phyloP scores from a whole-genome alignment of 2,797 vertebrate species.

The Sebastes vulpes region DNA sequence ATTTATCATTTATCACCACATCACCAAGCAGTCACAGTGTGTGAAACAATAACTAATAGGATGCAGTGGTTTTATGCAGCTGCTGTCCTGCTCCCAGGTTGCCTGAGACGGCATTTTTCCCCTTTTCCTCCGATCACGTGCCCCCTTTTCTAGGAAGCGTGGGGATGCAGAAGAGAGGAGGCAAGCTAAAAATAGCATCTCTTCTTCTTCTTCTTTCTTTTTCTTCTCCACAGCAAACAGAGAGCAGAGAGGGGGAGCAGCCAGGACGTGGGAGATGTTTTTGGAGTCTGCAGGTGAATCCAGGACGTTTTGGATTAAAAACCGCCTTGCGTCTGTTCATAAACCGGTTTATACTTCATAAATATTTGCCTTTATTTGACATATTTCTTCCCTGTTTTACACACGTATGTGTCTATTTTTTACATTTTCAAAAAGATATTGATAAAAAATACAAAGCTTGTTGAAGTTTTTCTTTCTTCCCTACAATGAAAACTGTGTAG shows the following conservation, averaged over 20 bases:
- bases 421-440: neutral
- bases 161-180: constrained; percentile 74
- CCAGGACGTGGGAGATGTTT: constrained; percentile 43
- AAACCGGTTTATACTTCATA: neutral
- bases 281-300: constrained; percentile 53
- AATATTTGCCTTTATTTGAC: neutral
- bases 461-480: neutral
- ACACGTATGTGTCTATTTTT: neutral
- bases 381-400: neutral
- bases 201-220: constrained; percentile 6
- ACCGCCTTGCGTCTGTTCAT: neutral
- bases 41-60: constrained; percentile 9
- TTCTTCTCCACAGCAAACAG: constrained; percentile 53
- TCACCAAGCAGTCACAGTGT: neutral
- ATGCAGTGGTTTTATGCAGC: constrained; percentile 14
- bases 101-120: constrained; percentile 60
- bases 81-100: constrained; percentile 41
- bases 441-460: neutral
- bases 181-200: constrained; percentile 81
- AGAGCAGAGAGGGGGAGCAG: constrained; percentile 47
- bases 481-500: too few species aligned
- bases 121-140: constrained; percentile 67
- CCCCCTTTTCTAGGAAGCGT: constrained; percentile 72
- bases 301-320: constrained; percentile 4
- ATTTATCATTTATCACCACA: neutral